Evolutionary conservation across 2,888 invertebrate genomes (phyloP).

Genomic region (Anodontia alba): DNA sequence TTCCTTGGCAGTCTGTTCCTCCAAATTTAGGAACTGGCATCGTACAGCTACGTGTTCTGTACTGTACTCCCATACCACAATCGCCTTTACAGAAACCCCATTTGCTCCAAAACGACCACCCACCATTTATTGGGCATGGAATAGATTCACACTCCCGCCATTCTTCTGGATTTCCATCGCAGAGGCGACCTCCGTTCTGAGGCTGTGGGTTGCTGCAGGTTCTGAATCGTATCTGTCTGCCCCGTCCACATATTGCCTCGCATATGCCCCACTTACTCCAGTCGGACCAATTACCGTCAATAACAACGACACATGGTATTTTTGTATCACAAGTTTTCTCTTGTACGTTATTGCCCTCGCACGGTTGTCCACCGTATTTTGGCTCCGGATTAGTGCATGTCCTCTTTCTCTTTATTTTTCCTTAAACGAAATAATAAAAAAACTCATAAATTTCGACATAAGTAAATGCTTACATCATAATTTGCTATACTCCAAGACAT

Average conservation of each 20-base stretch:
- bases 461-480: no score
- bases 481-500: no score
- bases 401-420: neutral
- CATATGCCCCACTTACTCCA: conserved; percentile 26
- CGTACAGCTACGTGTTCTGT: conserved; percentile 32
- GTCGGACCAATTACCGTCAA: conserved; percentile 29
- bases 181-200: conserved; percentile 14
- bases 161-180: conserved; percentile 23
- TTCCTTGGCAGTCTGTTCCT: conserved; percentile 31
- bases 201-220: conserved; percentile 28
- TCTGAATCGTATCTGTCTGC: conserved; percentile 10
- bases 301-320: neutral
- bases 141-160: conserved; percentile 22
- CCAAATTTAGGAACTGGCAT: conserved; percentile 37
- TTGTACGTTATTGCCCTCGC: neutral
- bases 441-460: no score
- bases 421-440: neutral
- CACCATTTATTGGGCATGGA: conserved; percentile 42
- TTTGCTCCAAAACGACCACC: conserved; percentile 42
- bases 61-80: conserved; percentile 35
- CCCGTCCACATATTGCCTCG: conserved; percentile 27
- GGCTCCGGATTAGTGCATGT: conserved; percentile 27
- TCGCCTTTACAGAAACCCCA: conserved; percentile 40
- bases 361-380: conserved; percentile 9
- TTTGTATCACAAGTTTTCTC: neutral